phyloP scores from a whole-genome alignment of 2,888 invertebrate genomes.

The Agrotis ipsilon region DNA sequence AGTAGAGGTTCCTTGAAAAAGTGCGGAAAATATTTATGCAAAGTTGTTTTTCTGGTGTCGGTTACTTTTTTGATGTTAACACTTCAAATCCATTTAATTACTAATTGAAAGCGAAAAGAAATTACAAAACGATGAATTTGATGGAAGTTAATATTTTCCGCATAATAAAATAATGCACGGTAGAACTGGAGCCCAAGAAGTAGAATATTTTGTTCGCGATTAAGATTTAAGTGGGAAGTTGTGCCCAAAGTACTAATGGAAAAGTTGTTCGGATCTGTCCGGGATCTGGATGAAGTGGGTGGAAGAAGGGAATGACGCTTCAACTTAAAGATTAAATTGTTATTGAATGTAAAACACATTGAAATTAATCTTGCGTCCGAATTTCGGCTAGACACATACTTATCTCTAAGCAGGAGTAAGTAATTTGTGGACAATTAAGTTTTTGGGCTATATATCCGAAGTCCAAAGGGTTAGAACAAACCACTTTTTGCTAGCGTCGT shows the following conservation, averaged over 20 bases:
- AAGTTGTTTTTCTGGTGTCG: constrained; percentile 34
- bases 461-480: constrained; percentile 22
- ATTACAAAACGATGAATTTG: constrained; percentile 66
- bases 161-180: constrained; percentile 75
- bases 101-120: constrained; percentile 54
- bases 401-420: constrained; percentile 34
- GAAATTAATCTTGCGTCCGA: constrained; percentile 65
- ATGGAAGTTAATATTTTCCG: constrained; percentile 72
- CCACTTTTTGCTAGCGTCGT: constrained; percentile 21
- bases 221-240: constrained; percentile 84
- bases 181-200: constrained; percentile 68
- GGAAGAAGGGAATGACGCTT: constrained; percentile 74
- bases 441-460: constrained; percentile 20
- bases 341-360: constrained; percentile 77
- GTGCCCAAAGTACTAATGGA: constrained; percentile 79
- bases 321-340: constrained; percentile 74
- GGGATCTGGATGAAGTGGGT: constrained; percentile 72
- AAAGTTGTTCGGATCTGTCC: constrained; percentile 79
- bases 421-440: constrained; percentile 17
- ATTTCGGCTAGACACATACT: constrained; percentile 37
- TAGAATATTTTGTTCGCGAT: constrained; percentile 80
- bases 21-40: constrained; percentile 15
- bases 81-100: constrained; percentile 48
- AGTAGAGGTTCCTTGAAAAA: constrained; percentile 21
- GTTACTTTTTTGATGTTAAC: constrained; percentile 25